Evolutionary conservation across 2,888 invertebrate genomes (phyloP), one percentile per base, ranked within the genome.

Genomic region (Lumbricus terrestris): DNA sequence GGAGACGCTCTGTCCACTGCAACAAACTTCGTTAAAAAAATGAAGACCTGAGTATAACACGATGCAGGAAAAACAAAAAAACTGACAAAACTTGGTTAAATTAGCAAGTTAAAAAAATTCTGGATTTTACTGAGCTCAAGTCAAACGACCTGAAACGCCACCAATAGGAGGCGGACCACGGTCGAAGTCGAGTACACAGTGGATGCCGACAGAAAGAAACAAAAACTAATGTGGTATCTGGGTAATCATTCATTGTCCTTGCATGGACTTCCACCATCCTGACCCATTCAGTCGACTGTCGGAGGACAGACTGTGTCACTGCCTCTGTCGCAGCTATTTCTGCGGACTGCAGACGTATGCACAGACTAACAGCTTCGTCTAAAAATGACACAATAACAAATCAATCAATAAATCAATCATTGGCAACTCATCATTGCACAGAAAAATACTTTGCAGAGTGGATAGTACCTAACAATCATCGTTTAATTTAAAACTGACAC

Each of bases 201-300:
- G 47, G 47, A 47, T 23, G 23, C 5, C 23, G 23, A n/a, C 69
- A 69, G 69, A 69, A 47, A 69, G 69, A 69, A 29, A 69, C n/a
- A 69, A n/a, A 69, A 69, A 69, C 69, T 69, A 69, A 69, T n/a
- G 11, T 69, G 69, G 69, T 69, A n/a, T 69, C n/a, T n/a, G 69
- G n/a, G 69, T 69, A 69, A n/a, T n/a, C 69, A 69, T 69, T n/a
- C n/a, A 69, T 69, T n/a, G 69, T 69, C 69, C n/a, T 69, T 69
- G 69, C 69, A 69, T n/a, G n/a, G n/a, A 69, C n/a, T 69, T 69
- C 69, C 5, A n/a, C 69, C 1, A n/a, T 23, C 20, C 23, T 23
- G 20, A 47, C 47, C n/a, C 23, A 23, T 47, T 47, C 47, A 23
- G 20, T 16, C 47, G 47, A 16, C 2, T n/a, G n/a, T n/a, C n/a